phyloP scores from a whole-genome alignment of 2,888 invertebrate genomes.

The Drosophila gaucha region DNA sequence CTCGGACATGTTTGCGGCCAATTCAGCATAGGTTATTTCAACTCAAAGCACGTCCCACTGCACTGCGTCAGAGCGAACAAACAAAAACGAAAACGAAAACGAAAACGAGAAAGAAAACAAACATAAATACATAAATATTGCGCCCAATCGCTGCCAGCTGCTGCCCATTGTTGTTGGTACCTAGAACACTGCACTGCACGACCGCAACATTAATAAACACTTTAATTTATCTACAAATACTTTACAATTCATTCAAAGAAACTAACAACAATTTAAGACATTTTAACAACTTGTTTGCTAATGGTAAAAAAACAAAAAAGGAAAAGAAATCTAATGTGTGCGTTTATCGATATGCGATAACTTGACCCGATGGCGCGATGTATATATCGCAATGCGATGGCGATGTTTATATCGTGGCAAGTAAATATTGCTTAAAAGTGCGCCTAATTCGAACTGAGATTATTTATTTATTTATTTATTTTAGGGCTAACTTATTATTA shows the following conservation, averaged over 20 bases:
- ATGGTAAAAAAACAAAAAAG: neutral
- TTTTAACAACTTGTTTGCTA: conserved; percentile 36
- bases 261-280: conserved; percentile 22
- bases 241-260: conserved; percentile 3
- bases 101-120: too few relatives aligned
- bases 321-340: conserved; percentile 14
- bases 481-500: neutral
- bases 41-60: conserved; percentile 1
- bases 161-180: conserved; percentile 21
- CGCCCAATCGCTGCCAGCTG: neutral
- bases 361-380: conserved; percentile 6
- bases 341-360: conserved; percentile 4
- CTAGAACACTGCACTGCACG: conserved; percentile 18
- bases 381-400: conserved; percentile 1
- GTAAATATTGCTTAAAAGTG: neutral
- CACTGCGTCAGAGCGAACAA: conserved; percentile 51
- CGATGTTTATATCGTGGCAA: neutral
- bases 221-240: neutral
- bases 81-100: conserved; percentile 13
- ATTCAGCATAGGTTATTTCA: conserved; percentile 13
- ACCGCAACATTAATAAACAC: conserved; percentile 5
- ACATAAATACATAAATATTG: conserved; percentile 2
- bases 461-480: too few relatives aligned
- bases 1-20: conserved; percentile 74
- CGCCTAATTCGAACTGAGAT: neutral